These are phyloP conservation scores for Pomacea canaliculata DNA, from an alignment of 2,888 invertebrate species.

Conservation along the genomic window DNA sequence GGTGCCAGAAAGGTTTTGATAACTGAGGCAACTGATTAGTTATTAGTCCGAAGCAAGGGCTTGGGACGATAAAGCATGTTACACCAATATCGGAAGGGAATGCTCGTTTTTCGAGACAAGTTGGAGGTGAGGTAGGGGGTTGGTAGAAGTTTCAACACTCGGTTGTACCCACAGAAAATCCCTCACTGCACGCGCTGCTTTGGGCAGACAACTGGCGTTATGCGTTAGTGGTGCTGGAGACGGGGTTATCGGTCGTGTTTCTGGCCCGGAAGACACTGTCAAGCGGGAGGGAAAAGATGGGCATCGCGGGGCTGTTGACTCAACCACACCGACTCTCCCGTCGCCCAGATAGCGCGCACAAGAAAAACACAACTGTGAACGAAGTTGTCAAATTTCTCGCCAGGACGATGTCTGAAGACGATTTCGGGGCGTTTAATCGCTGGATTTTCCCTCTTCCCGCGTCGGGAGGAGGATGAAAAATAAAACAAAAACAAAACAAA, in stretches of 20 bases:
- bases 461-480: too few relatives aligned
- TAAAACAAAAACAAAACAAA: too few relatives aligned
- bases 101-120: too few relatives aligned
- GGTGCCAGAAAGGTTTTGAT: too few relatives aligned
- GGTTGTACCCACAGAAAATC: too few relatives aligned
- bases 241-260: background rate
- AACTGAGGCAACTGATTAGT: too few relatives aligned
- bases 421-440: background rate
- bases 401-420: background rate
- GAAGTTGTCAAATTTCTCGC: constrained; percentile 7
- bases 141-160: too few relatives aligned
- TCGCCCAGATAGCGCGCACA: background rate
- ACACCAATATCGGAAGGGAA: too few relatives aligned
- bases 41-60: too few relatives aligned
- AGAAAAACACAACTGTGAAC: constrained; percentile 2
- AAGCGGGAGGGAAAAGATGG: constrained; percentile 1
- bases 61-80: too few relatives aligned
- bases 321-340: background rate
- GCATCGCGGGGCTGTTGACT: constrained; percentile 2
- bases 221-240: background rate
- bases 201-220: background rate
- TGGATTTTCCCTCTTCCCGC: too few relatives aligned
- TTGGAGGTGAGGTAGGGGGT: too few relatives aligned
- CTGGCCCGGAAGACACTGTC: constrained; percentile 5
- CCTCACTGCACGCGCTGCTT: background rate